Base-by-base conservation (phyloP, 2,797 vertebrate species). In the Helostoma temminkii region DNA sequence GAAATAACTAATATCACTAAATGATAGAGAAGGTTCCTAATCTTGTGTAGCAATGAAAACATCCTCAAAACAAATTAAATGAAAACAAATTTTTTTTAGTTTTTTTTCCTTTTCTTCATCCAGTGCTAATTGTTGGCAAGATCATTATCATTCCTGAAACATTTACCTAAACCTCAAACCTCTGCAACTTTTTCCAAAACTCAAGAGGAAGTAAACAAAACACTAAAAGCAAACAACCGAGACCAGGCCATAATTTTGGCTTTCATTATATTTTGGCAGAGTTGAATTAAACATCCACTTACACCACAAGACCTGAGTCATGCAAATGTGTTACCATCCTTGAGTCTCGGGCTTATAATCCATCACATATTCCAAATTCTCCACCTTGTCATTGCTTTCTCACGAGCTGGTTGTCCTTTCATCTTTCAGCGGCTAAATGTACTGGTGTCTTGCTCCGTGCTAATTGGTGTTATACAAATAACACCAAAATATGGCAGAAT, bases 311-410 rank as follows among this genome's bases (percentile, higher is more conserved):
- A 45, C 36, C 42, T 24, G 4, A 54, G 14, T 54, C 49, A 49
- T 18, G 47, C 32, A 50, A n/a, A 53, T 25, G 34, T 28, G 36
- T 71, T 59, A 60, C 61, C 19, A 28, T 65, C 18, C 4, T 55
- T 24, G 10, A 26, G 26, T 45, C 48, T 32, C 19, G 18, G 34
- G n/a, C 54, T 50, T 46, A 58, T 59, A 43, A 43, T 15, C 32
- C 21, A 4, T 34, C 19, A 24, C n/a, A 18, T 34, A 14, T 30
- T 21, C n/a, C 22, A 14, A 6, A 32, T 49, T 21, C 36, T 61
- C n/a, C 18, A n/a, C 2, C 58, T 41, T 26, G 32, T 34, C 32
- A 5, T 9, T 26, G 15, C n/a, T 53, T 54, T 55, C 41, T 48
- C 52, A 36, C 12, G 28, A 54, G 21, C 32, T 15, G 8, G 19